phyloP scores from a whole-genome alignment of 64 coral and sea anemone species.

The Stylophora pistillata region DNA sequence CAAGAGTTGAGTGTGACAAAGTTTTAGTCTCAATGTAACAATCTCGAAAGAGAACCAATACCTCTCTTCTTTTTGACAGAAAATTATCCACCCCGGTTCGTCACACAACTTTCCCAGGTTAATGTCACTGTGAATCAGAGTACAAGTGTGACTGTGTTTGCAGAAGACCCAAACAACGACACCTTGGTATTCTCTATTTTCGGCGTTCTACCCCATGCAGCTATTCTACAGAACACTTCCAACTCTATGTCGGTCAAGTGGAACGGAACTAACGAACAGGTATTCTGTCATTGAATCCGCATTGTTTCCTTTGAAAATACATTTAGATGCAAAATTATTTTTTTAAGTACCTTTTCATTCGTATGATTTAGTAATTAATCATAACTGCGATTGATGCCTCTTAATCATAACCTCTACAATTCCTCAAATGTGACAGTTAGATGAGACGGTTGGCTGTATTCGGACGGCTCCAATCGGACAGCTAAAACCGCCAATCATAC shows the following conservation, averaged over 20 bases:
- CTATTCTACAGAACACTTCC: not conserved
- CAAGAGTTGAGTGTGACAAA: no score
- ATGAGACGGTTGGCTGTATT: no score
- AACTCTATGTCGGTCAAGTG: not conserved
- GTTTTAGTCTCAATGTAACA: no score
- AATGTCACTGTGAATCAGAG: not conserved
- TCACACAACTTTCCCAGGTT: not conserved
- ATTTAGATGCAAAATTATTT: no score
- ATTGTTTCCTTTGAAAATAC: not conserved
- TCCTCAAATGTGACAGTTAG: no score
- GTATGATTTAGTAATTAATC: no score
- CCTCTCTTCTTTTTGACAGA: not conserved
- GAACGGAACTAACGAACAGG: not conserved
- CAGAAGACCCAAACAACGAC: conserved; percentile 4
- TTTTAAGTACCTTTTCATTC: no score
- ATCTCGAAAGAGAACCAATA: no score
- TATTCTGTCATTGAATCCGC: not conserved
- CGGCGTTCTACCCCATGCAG: not conserved
- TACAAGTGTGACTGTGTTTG: not conserved
- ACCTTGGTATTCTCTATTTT: not conserved
- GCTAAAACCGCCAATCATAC: no score
- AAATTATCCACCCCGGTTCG: not conserved
- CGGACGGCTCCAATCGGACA: no score
- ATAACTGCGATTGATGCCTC: no score
- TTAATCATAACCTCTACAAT: no score